Percentiles rank a stretch among this genome's conserved stretches.
Evolutionary conservation across 1,140 invertebrate species (phyloP).

Genomic region (Cherax destructor): DNA sequence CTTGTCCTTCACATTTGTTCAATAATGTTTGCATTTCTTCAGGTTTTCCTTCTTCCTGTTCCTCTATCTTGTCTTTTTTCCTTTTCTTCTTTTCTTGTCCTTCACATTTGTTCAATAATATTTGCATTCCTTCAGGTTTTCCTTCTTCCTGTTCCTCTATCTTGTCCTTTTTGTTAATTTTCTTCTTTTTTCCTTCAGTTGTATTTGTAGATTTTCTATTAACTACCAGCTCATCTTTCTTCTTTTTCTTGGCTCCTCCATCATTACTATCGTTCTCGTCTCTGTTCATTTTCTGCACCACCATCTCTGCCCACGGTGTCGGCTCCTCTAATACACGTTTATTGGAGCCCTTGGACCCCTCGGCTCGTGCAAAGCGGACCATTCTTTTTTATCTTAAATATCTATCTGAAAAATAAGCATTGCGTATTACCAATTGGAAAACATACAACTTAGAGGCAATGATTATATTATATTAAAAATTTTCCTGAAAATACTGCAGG

Average conservation of each 20-base stretch:
- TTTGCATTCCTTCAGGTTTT: background rate
- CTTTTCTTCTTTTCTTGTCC: slow-evolving; percentile 1
- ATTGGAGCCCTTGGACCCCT: slow-evolving; percentile 52
- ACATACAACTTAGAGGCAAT: too few species aligned
- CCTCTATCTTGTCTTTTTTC: background rate
- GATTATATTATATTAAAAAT: too few species aligned
- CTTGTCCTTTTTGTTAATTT: background rate
- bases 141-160: background rate
- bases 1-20: too few species aligned
- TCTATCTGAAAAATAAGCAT: background rate
- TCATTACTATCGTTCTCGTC: background rate
- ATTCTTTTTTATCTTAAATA: background rate
- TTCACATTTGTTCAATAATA: background rate
- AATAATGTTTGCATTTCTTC: too few species aligned
- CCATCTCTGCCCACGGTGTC: slow-evolving; percentile 45
- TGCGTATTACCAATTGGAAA: background rate
- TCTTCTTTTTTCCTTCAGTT: background rate
- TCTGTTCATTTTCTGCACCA: background rate
- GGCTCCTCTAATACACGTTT: slow-evolving; percentile 43
- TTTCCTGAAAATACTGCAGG: too few species aligned
- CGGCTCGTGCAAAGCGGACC: slow-evolving; percentile 61
- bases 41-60: background rate
- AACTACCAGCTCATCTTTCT: background rate
- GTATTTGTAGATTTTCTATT: background rate
- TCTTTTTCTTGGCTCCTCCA: background rate